Percentiles rank a stretch among this genome's conserved stretches.
Evolutionary conservation across 2,888 invertebrate genomes (phyloP).

Genomic region (Alloscopus bannaensis): DNA sequence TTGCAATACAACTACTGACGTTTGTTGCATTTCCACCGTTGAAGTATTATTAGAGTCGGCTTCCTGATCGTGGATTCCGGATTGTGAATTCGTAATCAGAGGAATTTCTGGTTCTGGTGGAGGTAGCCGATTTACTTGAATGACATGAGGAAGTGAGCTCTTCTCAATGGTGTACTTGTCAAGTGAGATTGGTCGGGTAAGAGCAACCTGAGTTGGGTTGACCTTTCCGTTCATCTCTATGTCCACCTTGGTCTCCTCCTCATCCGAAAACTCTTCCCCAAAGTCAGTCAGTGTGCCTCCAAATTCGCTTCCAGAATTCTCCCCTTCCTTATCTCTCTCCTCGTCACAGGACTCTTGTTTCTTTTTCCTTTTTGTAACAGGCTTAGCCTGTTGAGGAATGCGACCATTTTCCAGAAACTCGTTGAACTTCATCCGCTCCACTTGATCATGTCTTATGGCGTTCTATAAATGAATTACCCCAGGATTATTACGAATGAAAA

Average conservation of each 20-base stretch:
- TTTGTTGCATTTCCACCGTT: too few relatives aligned
- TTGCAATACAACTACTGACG: too few relatives aligned
- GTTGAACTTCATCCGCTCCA: constrained; percentile 34
- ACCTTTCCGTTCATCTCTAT: neutral
- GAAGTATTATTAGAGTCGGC: neutral
- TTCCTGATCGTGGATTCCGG: too few relatives aligned
- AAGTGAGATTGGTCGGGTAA: neutral
- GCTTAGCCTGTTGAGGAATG: neutral
- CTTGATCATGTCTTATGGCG: constrained; percentile 28
- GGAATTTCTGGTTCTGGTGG: neutral
- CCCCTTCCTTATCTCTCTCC: constrained; percentile 11
- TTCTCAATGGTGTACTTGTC: constrained; percentile 36
- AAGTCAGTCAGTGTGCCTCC: too few relatives aligned
- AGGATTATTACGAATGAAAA: neutral
- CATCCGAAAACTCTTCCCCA: neutral
- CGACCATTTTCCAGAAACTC: constrained; percentile 35
- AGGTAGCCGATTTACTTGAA: constrained; percentile 25
- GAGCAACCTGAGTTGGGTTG: neutral
- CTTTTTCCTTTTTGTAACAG: neutral
- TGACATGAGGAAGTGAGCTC: constrained; percentile 6
- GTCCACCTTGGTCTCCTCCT: neutral
- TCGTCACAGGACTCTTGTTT: neutral
- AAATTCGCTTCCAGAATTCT: neutral
- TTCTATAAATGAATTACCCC: neutral
- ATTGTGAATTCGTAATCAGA: neutral